Conservation (phyloP, 1,140 invertebrate genomes). For the Orussus abietinus region DNA sequence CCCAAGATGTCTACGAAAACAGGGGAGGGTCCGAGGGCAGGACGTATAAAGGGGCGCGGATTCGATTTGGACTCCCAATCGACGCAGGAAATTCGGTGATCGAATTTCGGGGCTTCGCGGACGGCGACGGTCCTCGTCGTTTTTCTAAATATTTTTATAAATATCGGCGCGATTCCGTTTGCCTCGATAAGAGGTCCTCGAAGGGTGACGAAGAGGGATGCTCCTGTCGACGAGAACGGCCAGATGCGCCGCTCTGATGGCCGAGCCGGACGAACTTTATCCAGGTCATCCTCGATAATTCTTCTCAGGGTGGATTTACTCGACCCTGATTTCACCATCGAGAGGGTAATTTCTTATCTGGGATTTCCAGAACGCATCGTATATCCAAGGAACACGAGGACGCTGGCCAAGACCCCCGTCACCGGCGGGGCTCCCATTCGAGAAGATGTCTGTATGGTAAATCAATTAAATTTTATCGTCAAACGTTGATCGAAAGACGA, state of each 20-base stretch:
- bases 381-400: slow-evolving; percentile 49
- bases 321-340: too few relatives aligned
- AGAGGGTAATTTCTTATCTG: too few relatives aligned
- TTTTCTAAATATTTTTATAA: neutral
- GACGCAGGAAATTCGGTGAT: slow-evolving; percentile 19
- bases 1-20: neutral
- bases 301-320: too few relatives aligned
- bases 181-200: too few relatives aligned
- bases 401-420: slow-evolving; percentile 41
- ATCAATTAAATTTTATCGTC: slow-evolving; percentile 21
- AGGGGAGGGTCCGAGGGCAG: neutral
- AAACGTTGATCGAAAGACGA: slow-evolving; percentile 2
- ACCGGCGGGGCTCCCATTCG: slow-evolving; percentile 64
- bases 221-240: slow-evolving; percentile 39
- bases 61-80: slow-evolving; percentile 23
- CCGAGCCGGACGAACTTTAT: slow-evolving; percentile 44
- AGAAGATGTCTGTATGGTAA: slow-evolving; percentile 63
- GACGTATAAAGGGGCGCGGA: slow-evolving; percentile 36
- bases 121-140: neutral
- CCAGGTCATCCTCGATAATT: too few relatives aligned
- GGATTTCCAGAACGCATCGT: slow-evolving; percentile 51
- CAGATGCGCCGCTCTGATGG: slow-evolving; percentile 43
- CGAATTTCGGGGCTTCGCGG: neutral
- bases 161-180: too few relatives aligned
- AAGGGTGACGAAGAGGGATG: too few relatives aligned